Conservation (phyloP, 2,888 invertebrate species). For the Spatulosminthurus flaviceps region DNA sequence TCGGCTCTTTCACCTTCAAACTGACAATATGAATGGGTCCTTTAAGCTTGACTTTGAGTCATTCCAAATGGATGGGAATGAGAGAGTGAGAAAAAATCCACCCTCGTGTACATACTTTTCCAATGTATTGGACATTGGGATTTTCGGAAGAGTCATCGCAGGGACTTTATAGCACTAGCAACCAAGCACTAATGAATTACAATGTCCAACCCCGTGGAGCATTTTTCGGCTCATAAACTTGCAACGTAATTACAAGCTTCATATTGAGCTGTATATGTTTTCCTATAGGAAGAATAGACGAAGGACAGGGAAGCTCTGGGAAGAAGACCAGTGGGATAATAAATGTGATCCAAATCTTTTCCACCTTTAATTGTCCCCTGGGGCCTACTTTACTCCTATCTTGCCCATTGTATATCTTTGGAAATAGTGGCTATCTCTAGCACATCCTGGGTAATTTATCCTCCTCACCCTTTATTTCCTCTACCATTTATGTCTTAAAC, state of each 20-base stretch:
- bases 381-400: slow-evolving; percentile 52
- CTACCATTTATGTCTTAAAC: slow-evolving; percentile 24
- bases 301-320: no score
- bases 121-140: background rate
- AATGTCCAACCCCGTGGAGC: slow-evolving; percentile 52
- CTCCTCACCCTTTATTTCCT: slow-evolving; percentile 16
- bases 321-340: slow-evolving; percentile 49
- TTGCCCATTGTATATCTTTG: slow-evolving; percentile 37
- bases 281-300: no score
- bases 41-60: background rate
- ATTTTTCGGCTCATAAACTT: slow-evolving; percentile 63
- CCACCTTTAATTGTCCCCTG: slow-evolving; percentile 59
- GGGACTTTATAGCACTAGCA: background rate
- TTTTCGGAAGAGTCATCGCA: background rate
- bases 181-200: slow-evolving; percentile 48
- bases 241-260: slow-evolving; percentile 54
- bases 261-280: slow-evolving; percentile 45
- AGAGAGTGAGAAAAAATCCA: background rate
- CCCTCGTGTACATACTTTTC: background rate
- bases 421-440: slow-evolving; percentile 26
- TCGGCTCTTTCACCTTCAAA: background rate
- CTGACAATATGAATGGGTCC: background rate
- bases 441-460: slow-evolving; percentile 36
- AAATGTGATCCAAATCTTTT: slow-evolving; percentile 58
- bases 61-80: background rate